Evolutionary conservation across 2,888 invertebrate species (phyloP).

Genomic region (Horisme vitalbata): DNA sequence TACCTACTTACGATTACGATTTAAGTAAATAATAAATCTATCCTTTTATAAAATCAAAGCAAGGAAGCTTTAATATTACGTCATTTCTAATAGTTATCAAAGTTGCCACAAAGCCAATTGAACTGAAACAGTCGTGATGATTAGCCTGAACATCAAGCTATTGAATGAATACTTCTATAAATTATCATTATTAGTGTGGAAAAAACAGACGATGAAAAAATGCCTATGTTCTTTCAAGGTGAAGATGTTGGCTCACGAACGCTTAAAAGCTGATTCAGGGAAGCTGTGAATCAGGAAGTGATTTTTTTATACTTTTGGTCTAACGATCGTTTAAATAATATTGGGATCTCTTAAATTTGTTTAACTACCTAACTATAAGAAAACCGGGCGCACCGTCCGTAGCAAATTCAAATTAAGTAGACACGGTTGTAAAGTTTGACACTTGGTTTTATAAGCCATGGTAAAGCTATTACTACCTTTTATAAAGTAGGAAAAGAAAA

Average conservation of each 20-base stretch:
- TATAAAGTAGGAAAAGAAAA: no score
- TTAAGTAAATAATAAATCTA: constrained; percentile 18
- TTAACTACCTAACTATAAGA: constrained; percentile 17
- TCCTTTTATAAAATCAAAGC: constrained; percentile 44
- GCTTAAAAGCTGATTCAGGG: constrained; percentile 68
- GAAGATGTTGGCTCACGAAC: constrained; percentile 71
- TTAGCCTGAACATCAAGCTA: constrained; percentile 67
- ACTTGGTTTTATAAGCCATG: constrained; percentile 12
- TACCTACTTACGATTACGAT: no score
- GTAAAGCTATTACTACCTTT: no score
- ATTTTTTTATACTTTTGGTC: constrained; percentile 47
- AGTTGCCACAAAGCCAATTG: constrained; percentile 50
- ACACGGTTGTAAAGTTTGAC: constrained; percentile 8
- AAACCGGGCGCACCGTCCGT: constrained; percentile 12
- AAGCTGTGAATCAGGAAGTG: constrained; percentile 72
- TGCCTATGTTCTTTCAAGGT: constrained; percentile 71
- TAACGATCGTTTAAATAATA: constrained; percentile 46
- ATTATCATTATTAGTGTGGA: constrained; percentile 68
- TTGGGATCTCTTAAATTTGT: constrained; percentile 20
- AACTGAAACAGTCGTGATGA: constrained; percentile 68
- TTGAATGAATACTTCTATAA: constrained; percentile 72
- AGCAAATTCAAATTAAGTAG: constrained; percentile 23
- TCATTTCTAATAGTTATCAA: constrained; percentile 55
- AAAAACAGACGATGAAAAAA: constrained; percentile 70
- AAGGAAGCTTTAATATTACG: constrained; percentile 61